A percentile compares a stretch with the other conserved stretches of the same genome.
Evolutionary conservation across 2,888 invertebrate genomes (phyloP).

Genomic region (Tenthredo mesomela): DNA sequence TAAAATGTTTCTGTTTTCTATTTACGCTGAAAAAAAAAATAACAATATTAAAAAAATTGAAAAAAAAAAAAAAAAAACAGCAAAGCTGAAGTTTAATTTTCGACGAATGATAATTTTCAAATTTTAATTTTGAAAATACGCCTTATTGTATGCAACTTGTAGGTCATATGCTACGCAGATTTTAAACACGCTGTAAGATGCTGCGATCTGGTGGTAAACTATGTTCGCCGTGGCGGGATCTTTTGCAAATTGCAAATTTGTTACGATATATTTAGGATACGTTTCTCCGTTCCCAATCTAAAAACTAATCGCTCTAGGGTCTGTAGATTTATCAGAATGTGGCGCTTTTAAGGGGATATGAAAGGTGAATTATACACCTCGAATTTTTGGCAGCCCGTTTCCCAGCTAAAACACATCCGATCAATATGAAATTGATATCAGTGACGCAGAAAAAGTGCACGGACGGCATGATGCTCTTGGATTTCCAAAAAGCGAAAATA

Average conservation of each 20-base stretch:
- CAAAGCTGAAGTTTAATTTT: not conserved
- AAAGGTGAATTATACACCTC: too few species aligned
- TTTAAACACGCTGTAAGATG: constrained; percentile 1
- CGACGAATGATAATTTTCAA: not conserved
- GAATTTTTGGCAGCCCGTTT: too few species aligned
- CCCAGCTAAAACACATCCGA: too few species aligned
- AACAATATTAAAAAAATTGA: not conserved
- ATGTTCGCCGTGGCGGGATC: not conserved
- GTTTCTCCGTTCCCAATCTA: not conserved
- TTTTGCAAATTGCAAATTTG: not conserved
- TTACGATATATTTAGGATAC: not conserved
- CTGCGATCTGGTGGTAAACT: not conserved
- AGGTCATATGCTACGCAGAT: constrained; percentile 51
- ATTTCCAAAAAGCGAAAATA: too few species aligned
- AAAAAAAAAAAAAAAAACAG: not conserved
- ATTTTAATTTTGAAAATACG: not conserved
- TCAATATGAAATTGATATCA: too few species aligned
- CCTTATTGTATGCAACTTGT: constrained; percentile 3
- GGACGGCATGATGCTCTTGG: too few species aligned
- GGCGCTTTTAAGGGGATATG: too few species aligned
- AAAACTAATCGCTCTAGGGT: not conserved
- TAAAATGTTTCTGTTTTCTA: not conserved
- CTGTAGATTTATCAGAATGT: not conserved
- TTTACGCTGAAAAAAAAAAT: not conserved
- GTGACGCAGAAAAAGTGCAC: too few species aligned